phyloP scores from a whole-genome alignment of 2,888 invertebrate genomes.

The Synergus itoensis region DNA sequence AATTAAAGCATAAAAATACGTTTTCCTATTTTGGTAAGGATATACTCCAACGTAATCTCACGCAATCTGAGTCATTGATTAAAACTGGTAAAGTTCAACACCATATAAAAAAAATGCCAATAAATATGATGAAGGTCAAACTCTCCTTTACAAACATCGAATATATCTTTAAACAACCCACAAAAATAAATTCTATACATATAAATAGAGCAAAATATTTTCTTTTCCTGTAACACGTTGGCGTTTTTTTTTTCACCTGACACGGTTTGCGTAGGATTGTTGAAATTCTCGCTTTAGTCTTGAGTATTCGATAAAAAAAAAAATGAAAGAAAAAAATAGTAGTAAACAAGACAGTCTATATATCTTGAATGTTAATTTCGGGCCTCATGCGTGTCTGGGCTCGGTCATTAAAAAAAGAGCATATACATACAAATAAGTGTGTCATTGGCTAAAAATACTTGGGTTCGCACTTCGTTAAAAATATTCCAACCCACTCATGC shows the following conservation, averaged over 20 bases:
- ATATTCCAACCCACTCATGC: conserved; percentile 48
- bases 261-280: conserved; percentile 1
- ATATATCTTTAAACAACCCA: not conserved
- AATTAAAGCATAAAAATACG: too few relatives aligned
- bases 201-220: conserved; percentile 32
- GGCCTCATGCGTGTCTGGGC: not conserved
- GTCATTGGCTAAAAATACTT: conserved; percentile 59
- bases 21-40: too few relatives aligned
- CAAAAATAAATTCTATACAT: not conserved
- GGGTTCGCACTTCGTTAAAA: conserved; percentile 52
- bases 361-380: not conserved
- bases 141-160: not conserved
- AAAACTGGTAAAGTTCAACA: not conserved
- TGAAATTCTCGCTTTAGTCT: not conserved
- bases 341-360: conserved; percentile 21
- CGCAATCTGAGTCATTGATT: not conserved
- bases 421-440: conserved; percentile 58
- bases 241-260: not conserved
- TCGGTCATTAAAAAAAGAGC: conserved; percentile 46
- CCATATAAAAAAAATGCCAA: not conserved
- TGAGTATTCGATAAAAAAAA: not conserved
- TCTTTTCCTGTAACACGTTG: not conserved
- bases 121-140: not conserved
- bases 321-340: not conserved
- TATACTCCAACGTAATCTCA: too few relatives aligned